A percentile compares a stretch with the other conserved stretches of the same genome.
These are phyloP conservation scores for Cacoxenus indagator DNA, from an alignment of 2,888 invertebrate species.

Conservation along the genomic window DNA sequence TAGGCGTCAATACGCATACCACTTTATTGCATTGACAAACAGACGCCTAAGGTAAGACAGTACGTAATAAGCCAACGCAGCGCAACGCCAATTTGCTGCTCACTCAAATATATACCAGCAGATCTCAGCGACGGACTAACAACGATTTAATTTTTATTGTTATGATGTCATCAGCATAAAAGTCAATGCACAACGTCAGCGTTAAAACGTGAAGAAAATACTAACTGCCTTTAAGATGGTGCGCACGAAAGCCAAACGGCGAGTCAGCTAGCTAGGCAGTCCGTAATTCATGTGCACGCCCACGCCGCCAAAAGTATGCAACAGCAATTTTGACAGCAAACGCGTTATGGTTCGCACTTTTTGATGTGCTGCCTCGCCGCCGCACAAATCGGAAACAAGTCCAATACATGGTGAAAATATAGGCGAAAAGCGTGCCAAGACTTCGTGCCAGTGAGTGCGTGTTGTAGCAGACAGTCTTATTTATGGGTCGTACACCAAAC, in stretches of 20 bases:
- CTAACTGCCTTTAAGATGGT: constrained; percentile 28
- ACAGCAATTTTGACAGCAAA: constrained; percentile 26
- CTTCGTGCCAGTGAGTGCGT: background rate
- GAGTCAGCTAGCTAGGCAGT: background rate
- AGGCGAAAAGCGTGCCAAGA: background rate
- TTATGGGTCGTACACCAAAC: background rate
- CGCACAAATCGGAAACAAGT: background rate
- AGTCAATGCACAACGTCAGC: constrained; percentile 21
- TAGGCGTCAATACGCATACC: background rate
- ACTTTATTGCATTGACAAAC: background rate
- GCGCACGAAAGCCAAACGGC: background rate
- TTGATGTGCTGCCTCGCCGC: background rate
- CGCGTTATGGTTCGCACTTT: constrained; percentile 6
- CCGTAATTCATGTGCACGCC: background rate
- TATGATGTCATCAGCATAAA: constrained; percentile 49
- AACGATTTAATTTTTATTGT: constrained; percentile 47
- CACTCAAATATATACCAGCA: background rate
- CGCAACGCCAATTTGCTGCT: background rate
- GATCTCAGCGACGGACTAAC: constrained; percentile 32
- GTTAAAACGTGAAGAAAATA: constrained; percentile 39
- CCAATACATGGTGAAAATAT: background rate
- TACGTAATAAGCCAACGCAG: background rate
- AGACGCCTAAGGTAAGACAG: background rate
- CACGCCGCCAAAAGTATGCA: background rate
- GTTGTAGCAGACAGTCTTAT: background rate